These are phyloP conservation scores for Oegoconia quadripuncta DNA, from an alignment of 2,888 invertebrate genomes.

Conservation along the genomic window DNA sequence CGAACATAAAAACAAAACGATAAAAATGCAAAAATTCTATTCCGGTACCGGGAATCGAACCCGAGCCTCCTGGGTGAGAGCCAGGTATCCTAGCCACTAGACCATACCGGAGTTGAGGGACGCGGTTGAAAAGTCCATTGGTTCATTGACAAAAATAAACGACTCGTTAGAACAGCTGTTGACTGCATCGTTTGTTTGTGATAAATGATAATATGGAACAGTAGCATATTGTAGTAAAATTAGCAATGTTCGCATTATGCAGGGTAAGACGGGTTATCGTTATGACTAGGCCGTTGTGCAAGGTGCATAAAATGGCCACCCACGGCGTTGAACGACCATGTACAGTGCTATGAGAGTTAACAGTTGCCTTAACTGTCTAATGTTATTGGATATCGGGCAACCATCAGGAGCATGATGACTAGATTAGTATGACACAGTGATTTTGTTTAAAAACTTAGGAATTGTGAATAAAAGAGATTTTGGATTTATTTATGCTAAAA, in stretches of 20 bases:
- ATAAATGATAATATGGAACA: constrained; percentile 16
- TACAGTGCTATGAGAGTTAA: constrained; percentile 15
- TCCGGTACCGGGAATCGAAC: constrained; percentile 80
- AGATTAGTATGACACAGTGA: constrained; percentile 55
- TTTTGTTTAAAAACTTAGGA: constrained; percentile 32
- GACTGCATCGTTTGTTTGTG: no score
- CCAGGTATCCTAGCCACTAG: constrained; percentile 82
- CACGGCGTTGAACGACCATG: constrained; percentile 18
- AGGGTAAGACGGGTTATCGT: constrained; percentile 22
- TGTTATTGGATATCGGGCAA: constrained; percentile 29
- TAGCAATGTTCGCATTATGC: constrained; percentile 31
- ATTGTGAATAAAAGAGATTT: neutral
- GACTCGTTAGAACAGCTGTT: no score
- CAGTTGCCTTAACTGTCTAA: constrained; percentile 10
- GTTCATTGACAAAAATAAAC: no score
- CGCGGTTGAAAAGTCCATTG: neutral
- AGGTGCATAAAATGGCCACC: constrained; percentile 40
- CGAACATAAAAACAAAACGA: neutral
- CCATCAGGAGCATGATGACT: constrained; percentile 49
- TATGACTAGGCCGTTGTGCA: constrained; percentile 48
- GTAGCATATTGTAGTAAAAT: constrained; percentile 19
- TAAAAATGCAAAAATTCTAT: constrained; percentile 19
- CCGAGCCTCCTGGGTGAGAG: constrained; percentile 81
- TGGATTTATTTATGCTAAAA: neutral
- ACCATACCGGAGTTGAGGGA: constrained; percentile 70